Conservation (phyloP, 2,888 invertebrate genomes). For the Clepsis dumicolana region DNA sequence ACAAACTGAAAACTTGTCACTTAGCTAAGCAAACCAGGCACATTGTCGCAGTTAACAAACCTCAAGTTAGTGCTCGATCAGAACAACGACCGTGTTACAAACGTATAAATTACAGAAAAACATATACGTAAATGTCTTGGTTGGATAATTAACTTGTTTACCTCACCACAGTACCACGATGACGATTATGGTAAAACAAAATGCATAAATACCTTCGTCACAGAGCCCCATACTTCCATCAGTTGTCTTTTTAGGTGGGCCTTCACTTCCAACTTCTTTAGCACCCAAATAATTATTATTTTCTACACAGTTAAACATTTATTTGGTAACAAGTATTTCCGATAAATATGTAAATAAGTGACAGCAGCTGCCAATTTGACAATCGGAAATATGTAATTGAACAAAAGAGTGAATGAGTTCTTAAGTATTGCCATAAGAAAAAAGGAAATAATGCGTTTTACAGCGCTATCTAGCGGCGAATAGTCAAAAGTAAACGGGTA, state of each 20-base stretch:
- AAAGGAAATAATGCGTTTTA: background rate
- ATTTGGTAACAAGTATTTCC: slow-evolving; percentile 36
- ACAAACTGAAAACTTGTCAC: slow-evolving; percentile 45
- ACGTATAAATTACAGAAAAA: slow-evolving; percentile 47
- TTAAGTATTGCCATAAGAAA: slow-evolving; percentile 41
- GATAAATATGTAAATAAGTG: slow-evolving; percentile 43
- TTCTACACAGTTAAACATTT: slow-evolving; percentile 45
- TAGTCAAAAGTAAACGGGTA: slow-evolving; percentile 11
- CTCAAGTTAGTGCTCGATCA: slow-evolving; percentile 11
- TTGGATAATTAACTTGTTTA: slow-evolving; percentile 76
- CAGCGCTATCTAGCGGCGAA: slow-evolving; percentile 46
- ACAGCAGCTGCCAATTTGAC: slow-evolving; percentile 47
- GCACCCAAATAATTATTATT: slow-evolving; percentile 45
- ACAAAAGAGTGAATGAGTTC: slow-evolving; percentile 32
- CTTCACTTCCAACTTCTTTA: slow-evolving; percentile 33
- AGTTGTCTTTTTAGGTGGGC: slow-evolving; percentile 26
- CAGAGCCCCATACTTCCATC: slow-evolving; percentile 72
- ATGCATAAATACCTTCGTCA: slow-evolving; percentile 73
- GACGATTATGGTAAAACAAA: slow-evolving; percentile 45
- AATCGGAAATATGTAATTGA: slow-evolving; percentile 45
- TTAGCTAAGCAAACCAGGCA: slow-evolving; percentile 23
- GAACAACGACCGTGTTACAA: slow-evolving; percentile 7
- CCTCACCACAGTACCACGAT: slow-evolving; percentile 50
- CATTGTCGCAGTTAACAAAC: slow-evolving; percentile 20
- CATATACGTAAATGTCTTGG: slow-evolving; percentile 41